Conservation (phyloP, 1,140 invertebrate species). For the Formica exsecta region DNA sequence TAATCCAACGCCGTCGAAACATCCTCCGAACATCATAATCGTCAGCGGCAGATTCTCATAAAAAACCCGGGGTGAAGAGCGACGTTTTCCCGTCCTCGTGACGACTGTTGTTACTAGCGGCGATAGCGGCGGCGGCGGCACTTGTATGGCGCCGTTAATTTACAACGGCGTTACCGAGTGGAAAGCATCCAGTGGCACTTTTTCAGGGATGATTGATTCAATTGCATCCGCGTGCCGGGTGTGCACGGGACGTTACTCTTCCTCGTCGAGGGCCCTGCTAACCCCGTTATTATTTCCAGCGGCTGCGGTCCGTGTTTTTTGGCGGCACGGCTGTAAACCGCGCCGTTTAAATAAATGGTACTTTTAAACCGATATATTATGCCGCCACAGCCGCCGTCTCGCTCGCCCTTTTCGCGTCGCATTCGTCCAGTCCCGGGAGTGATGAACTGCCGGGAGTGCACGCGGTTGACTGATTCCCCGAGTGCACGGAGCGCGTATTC, state of each 20-base stretch:
- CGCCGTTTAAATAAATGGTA: conserved; percentile 85
- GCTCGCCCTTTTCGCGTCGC: conserved; percentile 52
- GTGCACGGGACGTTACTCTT: conserved; percentile 66
- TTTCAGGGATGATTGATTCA: conserved; percentile 77
- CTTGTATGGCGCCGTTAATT: conserved; percentile 67
- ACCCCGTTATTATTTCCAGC: conserved; percentile 85
- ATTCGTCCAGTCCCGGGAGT: conserved; percentile 76
- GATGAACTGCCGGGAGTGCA: conserved; percentile 82
- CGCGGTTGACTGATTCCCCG: conserved; percentile 81
- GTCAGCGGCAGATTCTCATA: conserved; percentile 40
- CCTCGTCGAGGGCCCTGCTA: conserved; percentile 78
- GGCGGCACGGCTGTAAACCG: conserved; percentile 78
- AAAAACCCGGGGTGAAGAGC: conserved; percentile 26
- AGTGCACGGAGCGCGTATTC: conserved; percentile 72
- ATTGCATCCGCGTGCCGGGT: conserved; percentile 73
- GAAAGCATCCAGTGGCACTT: conserved; percentile 68
- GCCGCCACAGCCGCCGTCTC: conserved; percentile 67
- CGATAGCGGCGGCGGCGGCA: conserved; percentile 22
- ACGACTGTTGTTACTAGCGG: conserved; percentile 61
- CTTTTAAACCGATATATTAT: conserved; percentile 86
- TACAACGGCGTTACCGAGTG: conserved; percentile 64
- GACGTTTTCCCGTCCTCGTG: conserved; percentile 62
- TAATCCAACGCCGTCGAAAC: conserved; percentile 27
- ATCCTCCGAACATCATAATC: conserved; percentile 49
- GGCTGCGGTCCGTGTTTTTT: conserved; percentile 79